A percentile compares a stretch with the other conserved stretches of the same genome.
Evolutionary conservation across 1,140 invertebrate species (phyloP).

Genomic region (Coptotermes formosanus): DNA sequence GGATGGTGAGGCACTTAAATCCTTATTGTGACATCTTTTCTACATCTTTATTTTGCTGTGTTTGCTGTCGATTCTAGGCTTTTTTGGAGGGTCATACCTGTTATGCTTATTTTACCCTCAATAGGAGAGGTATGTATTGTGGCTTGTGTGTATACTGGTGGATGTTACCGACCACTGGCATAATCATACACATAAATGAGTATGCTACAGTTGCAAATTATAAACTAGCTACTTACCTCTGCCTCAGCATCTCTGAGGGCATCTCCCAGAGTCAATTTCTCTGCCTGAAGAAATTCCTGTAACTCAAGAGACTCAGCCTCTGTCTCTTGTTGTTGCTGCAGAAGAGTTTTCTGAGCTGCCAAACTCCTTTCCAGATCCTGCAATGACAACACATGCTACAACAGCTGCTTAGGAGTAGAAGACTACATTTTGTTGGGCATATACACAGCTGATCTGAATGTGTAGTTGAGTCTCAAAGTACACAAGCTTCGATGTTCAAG

Average conservation of each 20-base stretch:
- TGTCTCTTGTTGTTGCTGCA: slow-evolving; percentile 68
- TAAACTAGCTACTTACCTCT: slow-evolving; percentile 51
- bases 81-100: too few relatives aligned
- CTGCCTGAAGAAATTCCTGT: slow-evolving; percentile 75
- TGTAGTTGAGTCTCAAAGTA: not conserved
- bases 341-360: slow-evolving; percentile 61
- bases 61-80: too few relatives aligned
- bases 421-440: not conserved
- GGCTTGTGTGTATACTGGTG: too few relatives aligned
- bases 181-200: too few relatives aligned
- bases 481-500: not conserved
- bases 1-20: too few relatives aligned
- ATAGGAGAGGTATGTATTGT: too few relatives aligned
- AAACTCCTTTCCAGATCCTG: slow-evolving; percentile 67
- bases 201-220: too few relatives aligned
- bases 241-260: slow-evolving; percentile 71
- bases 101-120: too few relatives aligned
- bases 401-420: not conserved
- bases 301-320: slow-evolving; percentile 70
- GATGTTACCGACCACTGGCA: too few relatives aligned
- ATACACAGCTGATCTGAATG: not conserved
- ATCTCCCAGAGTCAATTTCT: slow-evolving; percentile 69
- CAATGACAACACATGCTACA: slow-evolving; percentile 2
- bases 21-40: too few relatives aligned
- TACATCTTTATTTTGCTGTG: too few relatives aligned